Evolutionary conservation across 1,140 invertebrate species (phyloP).

Genomic region (Euborellia annulipes): DNA sequence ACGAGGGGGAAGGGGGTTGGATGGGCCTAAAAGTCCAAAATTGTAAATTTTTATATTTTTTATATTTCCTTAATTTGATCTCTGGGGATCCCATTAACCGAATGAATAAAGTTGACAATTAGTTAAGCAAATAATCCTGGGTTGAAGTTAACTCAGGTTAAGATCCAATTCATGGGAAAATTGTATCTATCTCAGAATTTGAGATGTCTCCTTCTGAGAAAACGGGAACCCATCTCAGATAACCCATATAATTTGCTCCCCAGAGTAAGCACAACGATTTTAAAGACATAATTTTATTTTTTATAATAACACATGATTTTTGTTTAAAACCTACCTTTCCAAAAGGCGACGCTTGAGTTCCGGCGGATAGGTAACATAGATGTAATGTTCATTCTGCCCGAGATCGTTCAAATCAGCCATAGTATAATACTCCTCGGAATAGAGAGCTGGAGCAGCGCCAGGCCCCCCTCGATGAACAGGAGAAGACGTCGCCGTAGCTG

Average conservation of each 20-base stretch:
- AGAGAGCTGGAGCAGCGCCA: no score
- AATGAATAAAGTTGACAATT: no score
- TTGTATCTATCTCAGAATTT: no score
- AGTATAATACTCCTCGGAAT: slow-evolving; percentile 31
- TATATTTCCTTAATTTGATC: no score
- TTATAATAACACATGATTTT: not conserved
- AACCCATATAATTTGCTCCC: not conserved
- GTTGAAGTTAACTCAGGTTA: no score
- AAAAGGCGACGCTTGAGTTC: slow-evolving; percentile 62
- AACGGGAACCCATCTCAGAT: not conserved
- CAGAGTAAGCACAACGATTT: not conserved
- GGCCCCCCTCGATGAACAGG: slow-evolving; percentile 30
- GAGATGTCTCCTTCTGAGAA: not conserved
- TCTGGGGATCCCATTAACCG: no score
- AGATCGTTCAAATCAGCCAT: slow-evolving; percentile 16
- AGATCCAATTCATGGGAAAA: no score
- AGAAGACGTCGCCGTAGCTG: slow-evolving; percentile 29
- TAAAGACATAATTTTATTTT: not conserved
- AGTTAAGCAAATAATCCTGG: no score
- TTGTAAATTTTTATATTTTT: no score
- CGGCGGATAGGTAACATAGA: slow-evolving; percentile 70
- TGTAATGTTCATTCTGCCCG: slow-evolving; percentile 42
- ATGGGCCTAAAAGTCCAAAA: no score
- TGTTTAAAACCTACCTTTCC: slow-evolving; percentile 56
- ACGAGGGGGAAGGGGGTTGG: no score